phyloP scores from a whole-genome alignment of 2,888 invertebrate genomes.

The Cryptophagus acutangulus region DNA sequence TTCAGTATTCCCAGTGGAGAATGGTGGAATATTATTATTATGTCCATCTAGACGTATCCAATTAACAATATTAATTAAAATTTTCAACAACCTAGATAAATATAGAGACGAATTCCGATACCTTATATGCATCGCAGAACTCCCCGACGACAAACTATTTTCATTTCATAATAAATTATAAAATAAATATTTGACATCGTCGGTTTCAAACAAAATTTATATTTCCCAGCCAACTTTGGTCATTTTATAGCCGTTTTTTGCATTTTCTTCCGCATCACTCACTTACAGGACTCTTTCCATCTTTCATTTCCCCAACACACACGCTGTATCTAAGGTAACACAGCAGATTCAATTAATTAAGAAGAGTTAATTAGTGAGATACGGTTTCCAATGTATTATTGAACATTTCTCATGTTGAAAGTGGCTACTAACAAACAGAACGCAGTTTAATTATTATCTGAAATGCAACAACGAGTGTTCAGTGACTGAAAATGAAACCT shows the following conservation, averaged over 20 bases:
- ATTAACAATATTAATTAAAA: conserved; percentile 45
- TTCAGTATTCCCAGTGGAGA: conserved; percentile 33
- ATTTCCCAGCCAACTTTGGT: conserved; percentile 3
- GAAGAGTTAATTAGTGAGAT: conserved; percentile 24
- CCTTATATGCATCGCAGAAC: conserved; percentile 25
- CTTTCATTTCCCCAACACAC: conserved; percentile 2
- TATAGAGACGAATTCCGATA: conserved; percentile 28
- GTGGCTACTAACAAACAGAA: conserved; percentile 7
- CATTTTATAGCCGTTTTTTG: not conserved
- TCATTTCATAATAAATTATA: conserved; percentile 35
- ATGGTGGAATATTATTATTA: conserved; percentile 38
- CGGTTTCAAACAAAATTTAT: conserved; percentile 22
- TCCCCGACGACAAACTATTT: conserved; percentile 27
- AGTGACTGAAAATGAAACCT: no score
- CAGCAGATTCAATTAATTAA: conserved; percentile 22
- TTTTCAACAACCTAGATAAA: conserved; percentile 43
- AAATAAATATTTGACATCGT: conserved; percentile 32
- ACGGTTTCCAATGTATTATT: conserved; percentile 23
- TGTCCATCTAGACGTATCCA: conserved; percentile 41
- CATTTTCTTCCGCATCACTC: no score
- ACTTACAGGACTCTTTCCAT: not conserved
- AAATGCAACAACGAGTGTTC: no score
- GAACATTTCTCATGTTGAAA: conserved; percentile 15
- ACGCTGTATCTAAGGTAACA: not conserved
- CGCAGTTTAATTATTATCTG: conserved; percentile 4